These are phyloP conservation scores for Phytoseiulus persimilis DNA, from an alignment of 2,888 invertebrate genomes.

Conservation along the genomic window DNA sequence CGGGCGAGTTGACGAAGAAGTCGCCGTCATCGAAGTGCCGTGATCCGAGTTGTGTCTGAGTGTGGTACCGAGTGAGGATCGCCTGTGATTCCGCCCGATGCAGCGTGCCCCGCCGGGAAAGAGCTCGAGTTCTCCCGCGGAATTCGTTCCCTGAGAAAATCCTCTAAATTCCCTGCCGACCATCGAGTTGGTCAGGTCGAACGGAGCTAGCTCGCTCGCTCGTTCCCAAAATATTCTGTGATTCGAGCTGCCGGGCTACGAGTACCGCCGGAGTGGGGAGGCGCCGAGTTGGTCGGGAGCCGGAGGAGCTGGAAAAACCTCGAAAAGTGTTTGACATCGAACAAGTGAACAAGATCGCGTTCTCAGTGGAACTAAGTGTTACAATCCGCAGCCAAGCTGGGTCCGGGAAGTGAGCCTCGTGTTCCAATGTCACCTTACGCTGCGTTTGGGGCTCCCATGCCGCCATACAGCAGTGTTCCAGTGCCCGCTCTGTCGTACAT, in stretches of 20 bases:
- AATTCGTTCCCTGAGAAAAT: background rate
- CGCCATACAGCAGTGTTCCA: conserved; percentile 44
- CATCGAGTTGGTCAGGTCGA: no score
- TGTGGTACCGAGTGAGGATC: background rate
- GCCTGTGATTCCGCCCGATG: background rate
- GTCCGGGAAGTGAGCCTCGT: conserved; percentile 37
- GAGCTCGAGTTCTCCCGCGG: background rate
- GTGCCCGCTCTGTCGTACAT: conserved; percentile 17
- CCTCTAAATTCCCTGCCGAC: background rate
- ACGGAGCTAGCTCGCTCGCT: no score
- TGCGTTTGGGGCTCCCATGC: conserved; percentile 46
- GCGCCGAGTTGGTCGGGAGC: no score
- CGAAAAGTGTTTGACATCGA: background rate
- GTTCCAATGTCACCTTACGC: conserved; percentile 43
- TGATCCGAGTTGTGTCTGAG: background rate
- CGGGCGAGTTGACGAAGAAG: background rate
- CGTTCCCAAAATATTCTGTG: background rate
- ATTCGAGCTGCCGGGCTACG: background rate
- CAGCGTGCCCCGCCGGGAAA: background rate
- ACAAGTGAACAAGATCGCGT: background rate
- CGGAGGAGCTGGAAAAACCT: background rate
- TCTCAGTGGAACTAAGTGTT: background rate
- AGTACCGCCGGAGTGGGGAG: background rate
- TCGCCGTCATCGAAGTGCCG: background rate
- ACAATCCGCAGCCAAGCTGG: conserved; percentile 29